phyloP scores from a whole-genome alignment of 2,797 vertebrate genomes.

The Phoebastria nigripes region DNA sequence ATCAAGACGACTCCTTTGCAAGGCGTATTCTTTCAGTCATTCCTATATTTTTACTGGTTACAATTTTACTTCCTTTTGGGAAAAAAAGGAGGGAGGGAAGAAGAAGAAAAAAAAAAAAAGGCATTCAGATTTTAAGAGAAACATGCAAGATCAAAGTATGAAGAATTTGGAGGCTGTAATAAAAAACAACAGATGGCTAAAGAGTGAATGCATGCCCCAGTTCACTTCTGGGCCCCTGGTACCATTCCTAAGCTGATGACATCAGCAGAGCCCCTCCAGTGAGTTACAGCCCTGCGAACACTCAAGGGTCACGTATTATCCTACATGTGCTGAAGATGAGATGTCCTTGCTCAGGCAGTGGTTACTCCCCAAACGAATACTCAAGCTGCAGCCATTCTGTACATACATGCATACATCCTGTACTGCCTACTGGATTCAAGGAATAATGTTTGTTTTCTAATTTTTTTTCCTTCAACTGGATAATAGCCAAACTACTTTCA shows the following conservation, averaged over 20 bases:
- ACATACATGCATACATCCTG: not conserved
- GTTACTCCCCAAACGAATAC: not conserved
- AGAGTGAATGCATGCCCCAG: slow-evolving; percentile 18
- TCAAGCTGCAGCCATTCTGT: not conserved
- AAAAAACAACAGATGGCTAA: slow-evolving; percentile 42
- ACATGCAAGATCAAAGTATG: not conserved
- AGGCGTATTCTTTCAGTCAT: not conserved
- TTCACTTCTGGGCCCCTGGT: slow-evolving; percentile 19
- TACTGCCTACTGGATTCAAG: not conserved
- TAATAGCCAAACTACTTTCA: not conserved
- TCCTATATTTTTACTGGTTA: not conserved
- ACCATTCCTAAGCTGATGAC: not conserved
- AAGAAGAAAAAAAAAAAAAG: too few species aligned
- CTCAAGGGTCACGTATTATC: not conserved
- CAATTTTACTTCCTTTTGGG: not conserved
- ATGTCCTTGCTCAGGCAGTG: not conserved
- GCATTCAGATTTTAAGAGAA: not conserved
- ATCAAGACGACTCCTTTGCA: rapidly evolving
- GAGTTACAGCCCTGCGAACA: not conserved
- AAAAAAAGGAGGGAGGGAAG: too few species aligned
- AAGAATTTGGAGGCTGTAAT: not conserved
- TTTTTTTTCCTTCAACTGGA: not conserved
- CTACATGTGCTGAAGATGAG: not conserved
- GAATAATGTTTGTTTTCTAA: not conserved
- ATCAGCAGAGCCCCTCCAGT: not conserved